These are phyloP conservation scores for Jacana jacana DNA, from an alignment of 2,113 vertebrate species.

Conservation along the genomic window DNA sequence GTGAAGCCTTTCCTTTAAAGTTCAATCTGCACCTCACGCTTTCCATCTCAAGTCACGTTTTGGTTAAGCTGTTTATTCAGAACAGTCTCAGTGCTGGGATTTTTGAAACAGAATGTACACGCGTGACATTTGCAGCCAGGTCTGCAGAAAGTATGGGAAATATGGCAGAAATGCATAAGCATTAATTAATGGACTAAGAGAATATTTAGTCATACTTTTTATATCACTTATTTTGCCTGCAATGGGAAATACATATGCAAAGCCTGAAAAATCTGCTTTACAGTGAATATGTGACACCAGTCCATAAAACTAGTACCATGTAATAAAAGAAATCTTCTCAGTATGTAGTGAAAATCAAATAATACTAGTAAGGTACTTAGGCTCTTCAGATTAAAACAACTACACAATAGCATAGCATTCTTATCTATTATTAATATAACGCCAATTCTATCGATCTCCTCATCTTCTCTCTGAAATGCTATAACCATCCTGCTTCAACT, in stretches of 20 bases:
- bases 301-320: neutral
- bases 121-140: neutral
- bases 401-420: neutral
- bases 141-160: neutral
- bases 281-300: neutral
- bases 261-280: neutral
- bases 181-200: neutral
- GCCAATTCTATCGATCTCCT: neutral
- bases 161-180: neutral
- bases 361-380: neutral
- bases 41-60: neutral
- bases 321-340: neutral
- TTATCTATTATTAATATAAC: neutral
- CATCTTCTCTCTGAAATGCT: neutral
- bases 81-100: neutral
- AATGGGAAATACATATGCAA: neutral
- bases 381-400: neutral
- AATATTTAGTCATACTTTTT: neutral
- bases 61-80: neutral
- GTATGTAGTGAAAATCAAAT: neutral
- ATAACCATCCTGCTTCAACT: neutral
- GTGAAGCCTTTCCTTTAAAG: neutral
- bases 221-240: neutral
- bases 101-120: neutral
- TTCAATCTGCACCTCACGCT: neutral